Evolutionary conservation across 1,140 invertebrate species (phyloP).

Genomic region (Hycleus phaleratus): DNA sequence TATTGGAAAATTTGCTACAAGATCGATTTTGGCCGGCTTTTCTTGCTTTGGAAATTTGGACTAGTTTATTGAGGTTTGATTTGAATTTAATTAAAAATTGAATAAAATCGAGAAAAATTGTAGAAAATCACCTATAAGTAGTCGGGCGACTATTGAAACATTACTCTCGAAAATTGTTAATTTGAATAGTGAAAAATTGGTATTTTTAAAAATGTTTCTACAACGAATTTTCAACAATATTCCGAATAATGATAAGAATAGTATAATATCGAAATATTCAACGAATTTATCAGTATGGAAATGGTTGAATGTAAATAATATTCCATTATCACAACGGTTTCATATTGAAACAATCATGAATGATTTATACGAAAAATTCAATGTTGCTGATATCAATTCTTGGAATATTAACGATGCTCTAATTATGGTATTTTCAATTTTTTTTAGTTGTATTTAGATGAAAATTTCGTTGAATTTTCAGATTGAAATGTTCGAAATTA

Average conservation of each 20-base stretch:
- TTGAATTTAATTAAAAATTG: neutral
- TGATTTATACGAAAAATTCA: slow-evolving; percentile 6
- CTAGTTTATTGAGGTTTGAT: slow-evolving; percentile 11
- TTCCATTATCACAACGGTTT: slow-evolving; percentile 2
- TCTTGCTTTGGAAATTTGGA: slow-evolving; percentile 12
- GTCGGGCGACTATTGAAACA: neutral
- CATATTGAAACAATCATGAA: slow-evolving; percentile 5
- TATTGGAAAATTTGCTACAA: slow-evolving; percentile 10
- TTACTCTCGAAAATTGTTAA: slow-evolving; percentile 10
- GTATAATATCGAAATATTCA: neutral
- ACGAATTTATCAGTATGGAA: slow-evolving; percentile 10
- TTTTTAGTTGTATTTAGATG: neutral
- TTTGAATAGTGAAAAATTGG: slow-evolving; percentile 3
- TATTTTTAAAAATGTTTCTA: slow-evolving; percentile 9
- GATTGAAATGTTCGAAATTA: slow-evolving; percentile 10
- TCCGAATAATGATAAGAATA: slow-evolving; percentile 1
- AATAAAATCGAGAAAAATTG: neutral
- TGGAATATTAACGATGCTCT: neutral
- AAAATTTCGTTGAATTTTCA: neutral
- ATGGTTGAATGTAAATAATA: slow-evolving; percentile 5
- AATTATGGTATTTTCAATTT: slow-evolving; percentile 4
- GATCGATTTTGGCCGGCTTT: slow-evolving; percentile 10
- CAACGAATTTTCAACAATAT: slow-evolving; percentile 12
- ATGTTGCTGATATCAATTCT: slow-evolving; percentile 1
- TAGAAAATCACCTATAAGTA: slow-evolving; percentile 6